phyloP scores from a whole-genome alignment of 2,888 invertebrate genomes.

The Thereva nobilitata region DNA sequence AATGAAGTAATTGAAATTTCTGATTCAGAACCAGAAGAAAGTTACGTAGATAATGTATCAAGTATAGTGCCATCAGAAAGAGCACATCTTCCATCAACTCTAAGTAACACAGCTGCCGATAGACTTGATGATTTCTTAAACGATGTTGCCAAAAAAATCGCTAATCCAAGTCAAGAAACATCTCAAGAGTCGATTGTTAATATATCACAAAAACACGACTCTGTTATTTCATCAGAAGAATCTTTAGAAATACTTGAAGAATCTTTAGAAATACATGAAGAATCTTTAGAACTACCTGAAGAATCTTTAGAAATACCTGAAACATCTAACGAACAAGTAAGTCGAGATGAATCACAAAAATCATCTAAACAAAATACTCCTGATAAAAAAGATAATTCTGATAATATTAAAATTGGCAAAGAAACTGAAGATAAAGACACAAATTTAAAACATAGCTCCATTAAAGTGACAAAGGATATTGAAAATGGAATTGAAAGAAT shows the following conservation, averaged over 20 bases:
- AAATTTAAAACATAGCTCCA: not conserved
- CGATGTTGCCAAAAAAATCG: slow-evolving; percentile 36
- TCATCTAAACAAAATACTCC: not conserved
- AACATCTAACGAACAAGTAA: slow-evolving; percentile 49
- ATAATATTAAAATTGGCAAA: not conserved
- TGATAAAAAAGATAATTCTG: not conserved
- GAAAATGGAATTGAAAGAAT: slow-evolving; percentile 47
- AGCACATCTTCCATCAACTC: slow-evolving; percentile 35
- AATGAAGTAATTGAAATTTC: slow-evolving; percentile 19
- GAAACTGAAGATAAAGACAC: not conserved
- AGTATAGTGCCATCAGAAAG: slow-evolving; percentile 38
- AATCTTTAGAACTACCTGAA: slow-evolving; percentile 44
- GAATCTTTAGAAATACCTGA: slow-evolving; percentile 52
- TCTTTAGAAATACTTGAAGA: slow-evolving; percentile 47
- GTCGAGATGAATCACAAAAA: not conserved
- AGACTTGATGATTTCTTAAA: slow-evolving; percentile 52
- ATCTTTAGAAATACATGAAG: slow-evolving; percentile 51
- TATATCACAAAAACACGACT: not conserved
- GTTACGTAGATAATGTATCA: slow-evolving; percentile 36
- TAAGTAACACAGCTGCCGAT: slow-evolving; percentile 46
- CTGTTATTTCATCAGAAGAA: not conserved
- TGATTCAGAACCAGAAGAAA: slow-evolving; percentile 8
- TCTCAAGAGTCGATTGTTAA: not conserved
- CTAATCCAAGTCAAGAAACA: not conserved
- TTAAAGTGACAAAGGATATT: not conserved